These are phyloP conservation scores for Drosophila burlai DNA, from an alignment of 1,140 invertebrate genomes.

Conservation along the genomic window DNA sequence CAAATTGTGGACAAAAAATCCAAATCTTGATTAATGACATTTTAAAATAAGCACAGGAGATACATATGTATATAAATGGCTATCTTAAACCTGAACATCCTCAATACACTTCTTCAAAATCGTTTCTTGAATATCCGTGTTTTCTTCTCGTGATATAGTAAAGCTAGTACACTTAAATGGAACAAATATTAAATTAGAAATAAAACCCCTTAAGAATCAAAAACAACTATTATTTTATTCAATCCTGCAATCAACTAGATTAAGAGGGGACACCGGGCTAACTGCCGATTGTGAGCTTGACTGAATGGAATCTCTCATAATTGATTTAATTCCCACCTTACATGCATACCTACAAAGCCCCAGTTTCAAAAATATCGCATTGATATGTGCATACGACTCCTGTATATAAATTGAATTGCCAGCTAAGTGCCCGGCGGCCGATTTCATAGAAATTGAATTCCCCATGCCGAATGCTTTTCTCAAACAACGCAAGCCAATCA, in stretches of 20 bases:
- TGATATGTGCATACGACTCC: constrained; percentile 2
- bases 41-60: background rate
- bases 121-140: too few relatives aligned
- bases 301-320: background rate
- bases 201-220: background rate
- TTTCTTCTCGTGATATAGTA: too few relatives aligned
- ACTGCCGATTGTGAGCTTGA: background rate
- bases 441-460: constrained; percentile 50
- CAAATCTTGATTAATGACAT: background rate
- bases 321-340: constrained; percentile 2
- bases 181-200: background rate
- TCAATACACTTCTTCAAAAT: background rate
- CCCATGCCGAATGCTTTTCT: constrained; percentile 51
- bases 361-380: constrained; percentile 8
- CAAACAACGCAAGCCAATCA: constrained; percentile 55
- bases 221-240: background rate
- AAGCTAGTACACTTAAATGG: background rate
- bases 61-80: background rate
- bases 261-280: background rate
- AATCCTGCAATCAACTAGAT: background rate
- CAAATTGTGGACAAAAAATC: background rate
- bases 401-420: constrained; percentile 25
- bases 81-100: background rate
- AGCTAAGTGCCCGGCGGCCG: constrained; percentile 18
- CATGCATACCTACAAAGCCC: background rate